Evolutionary conservation across 2,113 vertebrate genomes (phyloP).

Genomic region (Dromaius novaehollandiae): DNA sequence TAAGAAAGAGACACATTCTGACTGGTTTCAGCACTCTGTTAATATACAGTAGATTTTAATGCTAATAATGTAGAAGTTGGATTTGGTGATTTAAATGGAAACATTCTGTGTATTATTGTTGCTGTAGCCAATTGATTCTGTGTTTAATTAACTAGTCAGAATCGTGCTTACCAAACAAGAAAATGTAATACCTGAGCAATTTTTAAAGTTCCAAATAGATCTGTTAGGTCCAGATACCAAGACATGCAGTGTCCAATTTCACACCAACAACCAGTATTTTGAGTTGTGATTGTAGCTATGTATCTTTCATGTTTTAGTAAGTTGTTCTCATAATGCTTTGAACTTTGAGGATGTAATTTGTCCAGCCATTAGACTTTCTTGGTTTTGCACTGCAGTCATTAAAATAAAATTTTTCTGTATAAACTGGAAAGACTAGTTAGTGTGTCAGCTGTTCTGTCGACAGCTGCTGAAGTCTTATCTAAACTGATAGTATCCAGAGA

Average conservation of each 20-base stretch:
- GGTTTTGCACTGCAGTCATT: background rate
- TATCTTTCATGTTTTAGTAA: background rate
- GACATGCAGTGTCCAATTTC: background rate
- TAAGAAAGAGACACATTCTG: background rate
- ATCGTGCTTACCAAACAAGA: background rate
- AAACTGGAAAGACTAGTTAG: background rate
- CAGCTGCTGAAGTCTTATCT: background rate
- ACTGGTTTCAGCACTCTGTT: background rate
- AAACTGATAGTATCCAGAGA: too few species aligned
- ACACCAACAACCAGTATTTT: background rate
- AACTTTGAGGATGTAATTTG: background rate
- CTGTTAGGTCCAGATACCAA: background rate
- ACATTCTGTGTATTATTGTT: background rate
- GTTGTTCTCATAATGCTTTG: background rate
- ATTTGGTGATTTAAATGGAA: background rate
- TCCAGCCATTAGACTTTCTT: background rate
- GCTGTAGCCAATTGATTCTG: background rate
- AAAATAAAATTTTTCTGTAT: background rate
- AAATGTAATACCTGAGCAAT: background rate
- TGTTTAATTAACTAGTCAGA: background rate
- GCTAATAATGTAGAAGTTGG: background rate
- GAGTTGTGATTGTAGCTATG: background rate
- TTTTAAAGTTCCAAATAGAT: background rate
- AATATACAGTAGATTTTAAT: background rate
- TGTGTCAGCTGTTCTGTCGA: background rate